These are phyloP conservation scores for Sitta carolinensis DNA, from an alignment of 2,797 vertebrate genomes.

Conservation along the genomic window DNA sequence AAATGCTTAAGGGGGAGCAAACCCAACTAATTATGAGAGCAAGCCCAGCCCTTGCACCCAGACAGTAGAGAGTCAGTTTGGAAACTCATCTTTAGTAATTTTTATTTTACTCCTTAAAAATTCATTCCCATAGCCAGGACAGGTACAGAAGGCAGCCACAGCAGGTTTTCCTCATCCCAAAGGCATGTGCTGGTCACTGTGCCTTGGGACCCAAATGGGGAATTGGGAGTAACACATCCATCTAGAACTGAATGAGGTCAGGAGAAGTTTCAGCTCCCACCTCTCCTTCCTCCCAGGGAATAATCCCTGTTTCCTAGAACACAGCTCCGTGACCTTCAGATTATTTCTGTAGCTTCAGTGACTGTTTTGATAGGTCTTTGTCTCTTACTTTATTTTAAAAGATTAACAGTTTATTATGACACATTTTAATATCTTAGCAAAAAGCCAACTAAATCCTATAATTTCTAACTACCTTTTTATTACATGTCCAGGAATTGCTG, in stretches of 20 bases:
- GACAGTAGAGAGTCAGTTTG: neutral
- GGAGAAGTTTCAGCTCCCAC: neutral
- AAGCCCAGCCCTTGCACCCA: neutral
- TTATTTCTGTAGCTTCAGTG: neutral
- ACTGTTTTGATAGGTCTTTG: neutral
- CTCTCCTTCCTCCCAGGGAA: neutral
- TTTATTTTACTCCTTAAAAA: neutral
- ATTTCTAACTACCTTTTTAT: slow-evolving; percentile 3
- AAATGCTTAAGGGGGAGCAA: neutral
- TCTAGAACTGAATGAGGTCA: neutral
- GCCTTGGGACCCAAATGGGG: neutral
- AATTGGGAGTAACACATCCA: neutral
- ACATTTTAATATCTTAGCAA: neutral
- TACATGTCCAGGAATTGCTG: slow-evolving; percentile 30
- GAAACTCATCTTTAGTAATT: neutral
- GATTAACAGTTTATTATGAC: neutral
- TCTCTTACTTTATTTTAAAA: neutral
- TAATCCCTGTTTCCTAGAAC: neutral
- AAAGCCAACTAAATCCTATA: neutral
- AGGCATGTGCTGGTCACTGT: neutral
- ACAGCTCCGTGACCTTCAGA: neutral
- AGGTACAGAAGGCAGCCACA: neutral
- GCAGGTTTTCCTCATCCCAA: neutral
- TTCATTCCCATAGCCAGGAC: neutral
- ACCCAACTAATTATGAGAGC: neutral